Conservation (phyloP, 2,113 vertebrate species). For the Takifugu bimaculatus region DNA sequence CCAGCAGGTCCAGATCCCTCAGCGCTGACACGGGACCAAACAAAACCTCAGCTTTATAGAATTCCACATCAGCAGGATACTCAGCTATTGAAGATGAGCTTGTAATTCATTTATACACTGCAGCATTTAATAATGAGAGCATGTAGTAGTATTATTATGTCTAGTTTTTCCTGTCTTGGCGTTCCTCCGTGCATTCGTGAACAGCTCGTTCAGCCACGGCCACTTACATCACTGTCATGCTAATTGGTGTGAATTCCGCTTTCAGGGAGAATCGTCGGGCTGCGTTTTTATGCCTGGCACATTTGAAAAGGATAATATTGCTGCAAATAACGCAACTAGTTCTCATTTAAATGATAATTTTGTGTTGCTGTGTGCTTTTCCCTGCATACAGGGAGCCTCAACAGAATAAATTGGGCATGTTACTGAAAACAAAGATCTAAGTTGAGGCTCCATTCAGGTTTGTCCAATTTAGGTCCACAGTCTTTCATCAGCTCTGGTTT, state of each 20-base stretch:
- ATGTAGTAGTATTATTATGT: not conserved
- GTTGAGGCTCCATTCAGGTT: conserved; percentile 45
- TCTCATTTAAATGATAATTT: conserved; percentile 57
- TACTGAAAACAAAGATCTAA: conserved; percentile 32
- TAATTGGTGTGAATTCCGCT: conserved; percentile 32
- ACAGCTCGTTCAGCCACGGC: not conserved
- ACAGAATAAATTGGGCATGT: conserved; percentile 22
- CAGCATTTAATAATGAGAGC: too few species aligned
- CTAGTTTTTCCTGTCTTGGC: not conserved
- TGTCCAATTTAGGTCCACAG: conserved; percentile 47
- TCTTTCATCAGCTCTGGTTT: conserved; percentile 53
- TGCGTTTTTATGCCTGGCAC: conserved; percentile 30
- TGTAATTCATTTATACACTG: too few species aligned
- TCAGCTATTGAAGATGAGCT: too few species aligned
- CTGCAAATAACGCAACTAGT: conserved; percentile 28
- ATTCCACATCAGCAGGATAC: not conserved
- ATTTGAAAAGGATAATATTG: conserved; percentile 45
- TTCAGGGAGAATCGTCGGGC: conserved; percentile 14
- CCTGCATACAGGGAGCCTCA: conserved; percentile 3
- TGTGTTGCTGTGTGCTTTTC: conserved; percentile 19
- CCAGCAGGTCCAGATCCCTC: too few species aligned
- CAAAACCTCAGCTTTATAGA: too few species aligned
- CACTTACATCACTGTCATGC: conserved; percentile 29
- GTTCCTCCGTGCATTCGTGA: not conserved
- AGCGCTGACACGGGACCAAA: too few species aligned